These are phyloP conservation scores for Oncorhynchus tshawytscha DNA, from an alignment of 2,113 vertebrate species.

Conservation along the genomic window DNA sequence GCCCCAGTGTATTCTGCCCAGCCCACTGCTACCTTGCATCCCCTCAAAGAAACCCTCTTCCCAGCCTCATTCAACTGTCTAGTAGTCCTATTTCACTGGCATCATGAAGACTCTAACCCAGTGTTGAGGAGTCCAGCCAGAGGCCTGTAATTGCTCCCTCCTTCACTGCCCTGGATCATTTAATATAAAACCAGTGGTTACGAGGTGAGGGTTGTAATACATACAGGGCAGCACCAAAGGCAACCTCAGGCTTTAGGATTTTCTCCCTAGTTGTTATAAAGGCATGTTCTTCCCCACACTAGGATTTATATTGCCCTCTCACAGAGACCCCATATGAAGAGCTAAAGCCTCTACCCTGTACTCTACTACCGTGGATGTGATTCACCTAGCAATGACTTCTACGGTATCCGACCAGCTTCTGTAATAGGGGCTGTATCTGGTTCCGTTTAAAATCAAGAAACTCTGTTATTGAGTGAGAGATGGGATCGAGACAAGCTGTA, in stretches of 20 bases:
- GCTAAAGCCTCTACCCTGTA: background rate
- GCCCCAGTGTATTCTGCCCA: no score
- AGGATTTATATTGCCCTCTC: background rate
- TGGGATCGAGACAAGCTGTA: background rate
- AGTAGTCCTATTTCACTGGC: background rate
- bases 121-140: background rate
- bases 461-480: background rate
- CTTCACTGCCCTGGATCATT: background rate
- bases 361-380: background rate
- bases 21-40: no score
- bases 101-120: background rate
- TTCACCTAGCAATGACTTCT: conserved; percentile 1
- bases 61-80: background rate
- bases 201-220: background rate
- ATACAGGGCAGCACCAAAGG: background rate
- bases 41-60: background rate
- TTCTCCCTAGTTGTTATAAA: background rate
- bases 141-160: background rate
- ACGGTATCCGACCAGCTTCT: background rate
- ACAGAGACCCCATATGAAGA: background rate
- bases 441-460: background rate
- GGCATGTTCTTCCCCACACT: no score
- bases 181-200: background rate
- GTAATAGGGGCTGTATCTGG: background rate
- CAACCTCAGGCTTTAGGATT: background rate